Conservation (phyloP, 2,888 invertebrate genomes). For the Hypercompe scribonia region DNA sequence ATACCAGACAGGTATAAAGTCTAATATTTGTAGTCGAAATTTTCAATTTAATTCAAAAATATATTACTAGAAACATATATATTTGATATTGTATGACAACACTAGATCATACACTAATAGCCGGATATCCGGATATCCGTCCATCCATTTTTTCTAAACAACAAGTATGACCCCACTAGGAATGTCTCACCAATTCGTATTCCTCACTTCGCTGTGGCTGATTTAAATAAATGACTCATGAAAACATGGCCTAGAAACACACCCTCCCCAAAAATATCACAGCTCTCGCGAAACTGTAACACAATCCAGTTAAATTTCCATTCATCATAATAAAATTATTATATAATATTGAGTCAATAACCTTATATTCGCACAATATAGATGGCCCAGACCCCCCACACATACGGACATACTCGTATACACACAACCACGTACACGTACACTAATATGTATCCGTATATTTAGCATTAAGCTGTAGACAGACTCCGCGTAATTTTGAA, state of each 20-base stretch:
- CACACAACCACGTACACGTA: background rate
- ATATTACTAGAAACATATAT: background rate
- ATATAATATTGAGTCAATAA: slow-evolving; percentile 46
- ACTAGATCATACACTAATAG: background rate
- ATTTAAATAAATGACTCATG: background rate
- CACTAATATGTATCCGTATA: background rate
- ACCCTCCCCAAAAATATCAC: slow-evolving; percentile 14
- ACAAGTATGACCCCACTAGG: background rate
- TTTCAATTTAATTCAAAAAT: no score
- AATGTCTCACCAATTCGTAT: background rate
- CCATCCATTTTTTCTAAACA: background rate
- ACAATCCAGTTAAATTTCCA: slow-evolving; percentile 13
- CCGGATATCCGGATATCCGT: background rate
- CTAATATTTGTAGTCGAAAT: no score
- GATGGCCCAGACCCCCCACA: slow-evolving; percentile 24
- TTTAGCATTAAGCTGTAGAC: slow-evolving; percentile 1
- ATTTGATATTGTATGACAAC: no score
- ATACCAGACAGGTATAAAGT: no score
- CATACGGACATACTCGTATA: slow-evolving; percentile 18
- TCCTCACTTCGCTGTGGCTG: background rate
- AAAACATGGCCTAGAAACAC: slow-evolving; percentile 11
- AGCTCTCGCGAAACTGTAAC: slow-evolving; percentile 11
- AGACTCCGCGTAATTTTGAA: background rate
- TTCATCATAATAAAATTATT: slow-evolving; percentile 24
- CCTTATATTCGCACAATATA: slow-evolving; percentile 31